These are phyloP conservation scores for Drosophila nigricruria DNA, from an alignment of 2,888 invertebrate species.

Conservation along the genomic window DNA sequence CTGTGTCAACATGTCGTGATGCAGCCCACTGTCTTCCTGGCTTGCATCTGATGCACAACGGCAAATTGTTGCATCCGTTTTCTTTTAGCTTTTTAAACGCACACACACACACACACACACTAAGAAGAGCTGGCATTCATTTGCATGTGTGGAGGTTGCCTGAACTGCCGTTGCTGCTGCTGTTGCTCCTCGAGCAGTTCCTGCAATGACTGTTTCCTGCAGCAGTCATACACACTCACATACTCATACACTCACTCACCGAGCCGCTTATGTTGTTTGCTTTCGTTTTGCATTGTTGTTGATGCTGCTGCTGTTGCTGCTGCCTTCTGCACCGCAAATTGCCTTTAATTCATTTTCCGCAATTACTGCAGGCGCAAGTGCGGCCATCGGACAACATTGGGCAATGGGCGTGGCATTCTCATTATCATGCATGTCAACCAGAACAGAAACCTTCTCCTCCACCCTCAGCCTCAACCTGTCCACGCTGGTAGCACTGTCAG, in stretches of 20 bases:
- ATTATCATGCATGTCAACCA: conserved; percentile 63
- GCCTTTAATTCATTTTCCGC: conserved; percentile 76
- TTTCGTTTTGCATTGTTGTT: conserved; percentile 59
- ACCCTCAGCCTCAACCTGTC: not conserved
- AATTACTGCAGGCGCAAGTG: conserved; percentile 60
- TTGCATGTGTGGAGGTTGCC: conserved; percentile 44
- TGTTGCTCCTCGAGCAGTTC: conserved; percentile 42
- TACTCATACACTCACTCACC: conserved; percentile 20
- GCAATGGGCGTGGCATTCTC: conserved; percentile 44
- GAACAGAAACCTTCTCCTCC: not conserved
- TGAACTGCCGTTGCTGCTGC: conserved; percentile 5
- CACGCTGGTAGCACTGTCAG: conserved; percentile 37
- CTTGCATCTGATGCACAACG: conserved; percentile 56
- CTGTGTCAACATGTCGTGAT: conserved; percentile 38
- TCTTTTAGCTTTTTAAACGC: conserved; percentile 64
- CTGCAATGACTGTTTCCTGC: conserved; percentile 58
- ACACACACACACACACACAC: conserved; percentile 24
- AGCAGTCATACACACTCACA: conserved; percentile 32
- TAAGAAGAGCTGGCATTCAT: conserved; percentile 28
- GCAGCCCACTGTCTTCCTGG: conserved; percentile 33
- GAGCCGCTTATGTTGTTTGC: conserved; percentile 68
- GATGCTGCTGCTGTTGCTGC: conserved; percentile 51
- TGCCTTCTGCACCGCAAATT: conserved; percentile 59
- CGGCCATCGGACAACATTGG: conserved; percentile 20
- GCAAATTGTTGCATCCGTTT: conserved; percentile 75